These are phyloP conservation scores for Drosophila gunungcola DNA, from an alignment of 1,140 invertebrate genomes.

Conservation along the genomic window DNA sequence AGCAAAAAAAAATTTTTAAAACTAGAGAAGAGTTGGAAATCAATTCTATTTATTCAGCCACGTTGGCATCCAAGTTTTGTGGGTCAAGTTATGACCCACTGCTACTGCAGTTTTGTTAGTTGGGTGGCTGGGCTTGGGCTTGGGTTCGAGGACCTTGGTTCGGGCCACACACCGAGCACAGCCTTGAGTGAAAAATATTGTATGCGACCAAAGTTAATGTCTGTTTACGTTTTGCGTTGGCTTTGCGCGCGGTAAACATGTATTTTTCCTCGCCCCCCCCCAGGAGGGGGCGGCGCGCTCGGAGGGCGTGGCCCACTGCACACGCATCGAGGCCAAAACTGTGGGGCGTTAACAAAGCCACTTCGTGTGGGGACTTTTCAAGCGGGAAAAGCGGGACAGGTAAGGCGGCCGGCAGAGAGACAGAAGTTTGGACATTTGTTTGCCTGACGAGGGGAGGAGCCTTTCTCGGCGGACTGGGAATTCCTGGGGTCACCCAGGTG, in stretches of 20 bases:
- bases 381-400: neutral
- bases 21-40: too few species aligned
- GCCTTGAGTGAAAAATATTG: slow-evolving; percentile 82
- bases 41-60: neutral
- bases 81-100: slow-evolving; percentile 47
- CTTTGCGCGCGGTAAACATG: slow-evolving; percentile 77
- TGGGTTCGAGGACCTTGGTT: slow-evolving; percentile 14
- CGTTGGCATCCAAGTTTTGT: slow-evolving; percentile 8
- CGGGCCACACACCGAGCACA: slow-evolving; percentile 34
- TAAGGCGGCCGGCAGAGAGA: neutral
- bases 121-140: neutral
- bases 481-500: slow-evolving; percentile 54
- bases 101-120: neutral
- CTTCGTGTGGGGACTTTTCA: slow-evolving; percentile 25
- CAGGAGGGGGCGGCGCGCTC: neutral
- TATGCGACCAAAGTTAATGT: slow-evolving; percentile 79
- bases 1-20: neutral
- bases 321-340: slow-evolving; percentile 54
- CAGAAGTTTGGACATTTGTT: slow-evolving; percentile 72
- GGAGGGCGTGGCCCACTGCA: slow-evolving; percentile 45
- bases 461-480: slow-evolving; percentile 6
- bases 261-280: slow-evolving; percentile 58
- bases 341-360: slow-evolving; percentile 64
- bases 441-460: slow-evolving; percentile 39
- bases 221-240: slow-evolving; percentile 79